Base-by-base conservation (phyloP, 2,888 invertebrate genomes). In the Lasioglossum lativentre region DNA sequence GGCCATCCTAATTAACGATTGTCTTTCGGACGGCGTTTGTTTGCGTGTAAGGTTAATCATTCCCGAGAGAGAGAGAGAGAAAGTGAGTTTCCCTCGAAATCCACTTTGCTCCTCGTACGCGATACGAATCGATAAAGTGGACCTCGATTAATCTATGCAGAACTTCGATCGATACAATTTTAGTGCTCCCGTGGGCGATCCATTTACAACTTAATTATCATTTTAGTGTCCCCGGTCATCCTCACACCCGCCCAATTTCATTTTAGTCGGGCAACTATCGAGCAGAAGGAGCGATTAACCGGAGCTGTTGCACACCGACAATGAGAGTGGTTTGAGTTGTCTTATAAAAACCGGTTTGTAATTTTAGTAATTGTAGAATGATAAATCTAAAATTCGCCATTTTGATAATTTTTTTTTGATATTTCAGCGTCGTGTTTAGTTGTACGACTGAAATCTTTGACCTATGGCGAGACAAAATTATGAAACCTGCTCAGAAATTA, bases 1-100 rank as follows among this genome's bases (percentile, higher is more conserved):
- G 27, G 70, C 45, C 68, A 74, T 16, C 23, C 68, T 75, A 75
- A 80, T 80, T 70, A 82, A 75, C 78, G 70, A 70, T 76, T 56
- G 27, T 47, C 34, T 34, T 42, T 6, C 47, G 16, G 30, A 14
- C n/a, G 14, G 16, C n/a, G 30, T 80, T 56, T 56, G 34, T 56
- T 77, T 34, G 42, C 19, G 14, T 19, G 59, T 2, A 27, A 59
- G 45, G 34, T 34, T 68, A 38, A 40, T 68, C 68, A 40, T 38
- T 23, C 38, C 23, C n/a, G 68, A 34, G 66, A 8, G 27, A 27
- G 27, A 59, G 3, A 1, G 23, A 52, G 2, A 52, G 23, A 52
- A 19, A 23, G 47, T 8, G 66, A 34, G 66, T 34, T 66, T 66
- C 8, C 66, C 63, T 66, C 2, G 34, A 30, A 30, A 34, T 30